phyloP scores from a whole-genome alignment of 2,797 vertebrate species.

The Liparis tanakae region DNA sequence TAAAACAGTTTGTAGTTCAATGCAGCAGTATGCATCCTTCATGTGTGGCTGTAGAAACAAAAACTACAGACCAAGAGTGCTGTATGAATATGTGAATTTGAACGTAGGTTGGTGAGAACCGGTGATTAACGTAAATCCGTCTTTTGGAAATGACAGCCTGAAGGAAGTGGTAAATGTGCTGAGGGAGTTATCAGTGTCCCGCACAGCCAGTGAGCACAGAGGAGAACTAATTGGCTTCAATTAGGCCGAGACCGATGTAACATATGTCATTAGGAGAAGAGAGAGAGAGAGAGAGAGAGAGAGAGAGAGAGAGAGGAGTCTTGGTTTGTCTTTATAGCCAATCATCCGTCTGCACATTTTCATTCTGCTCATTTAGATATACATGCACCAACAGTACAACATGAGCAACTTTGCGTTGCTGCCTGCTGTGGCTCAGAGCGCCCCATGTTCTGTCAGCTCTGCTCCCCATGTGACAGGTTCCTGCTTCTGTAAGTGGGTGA shows the following conservation, averaged over 20 bases:
- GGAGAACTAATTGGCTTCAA: conserved; percentile 66
- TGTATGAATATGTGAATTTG: background rate
- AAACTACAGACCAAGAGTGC: too few relatives aligned
- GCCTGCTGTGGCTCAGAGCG: conserved; percentile 36
- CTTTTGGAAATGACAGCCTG: conserved; percentile 33
- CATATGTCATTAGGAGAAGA: conserved; percentile 65
- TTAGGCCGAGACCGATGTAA: conserved; percentile 59
- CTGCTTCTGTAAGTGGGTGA: conserved; percentile 53
- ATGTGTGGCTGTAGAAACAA: too few relatives aligned
- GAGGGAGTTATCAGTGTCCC: conserved; percentile 54
- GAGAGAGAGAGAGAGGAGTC: conserved; percentile 8
- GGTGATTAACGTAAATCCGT: conserved; percentile 34
- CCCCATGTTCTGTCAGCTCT: conserved; percentile 20
- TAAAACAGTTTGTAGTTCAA: too few relatives aligned
- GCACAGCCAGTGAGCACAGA: conserved; percentile 26
- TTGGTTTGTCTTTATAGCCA: conserved; percentile 27
- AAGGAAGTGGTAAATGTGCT: conserved; percentile 43
- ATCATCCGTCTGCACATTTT: conserved; percentile 39
- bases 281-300: too few relatives aligned
- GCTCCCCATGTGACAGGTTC: conserved; percentile 30
- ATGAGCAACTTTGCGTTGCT: conserved; percentile 26
- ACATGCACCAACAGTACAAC: conserved; percentile 9
- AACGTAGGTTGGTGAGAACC: conserved; percentile 5
- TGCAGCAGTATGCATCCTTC: too few relatives aligned
- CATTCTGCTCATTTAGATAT: conserved; percentile 31